Evolutionary conservation across 2,113 vertebrate species (phyloP), one percentile per base, ranked within the genome.

Genomic region (Varanus salvator): DNA sequence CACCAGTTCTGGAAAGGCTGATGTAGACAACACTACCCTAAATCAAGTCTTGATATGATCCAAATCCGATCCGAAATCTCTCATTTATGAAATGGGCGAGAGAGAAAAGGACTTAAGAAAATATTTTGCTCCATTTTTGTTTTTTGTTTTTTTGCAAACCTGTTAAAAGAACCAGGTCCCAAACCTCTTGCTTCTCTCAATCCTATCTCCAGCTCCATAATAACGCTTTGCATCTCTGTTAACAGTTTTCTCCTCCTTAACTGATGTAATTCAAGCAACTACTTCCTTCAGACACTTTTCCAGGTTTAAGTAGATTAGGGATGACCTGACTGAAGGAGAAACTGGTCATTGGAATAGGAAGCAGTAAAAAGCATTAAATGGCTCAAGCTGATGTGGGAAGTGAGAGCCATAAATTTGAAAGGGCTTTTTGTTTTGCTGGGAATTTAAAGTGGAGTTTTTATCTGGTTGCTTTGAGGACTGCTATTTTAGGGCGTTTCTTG

Each of bases 131-230:
- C 15, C 71, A 44, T 0, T 80, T 52, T 44, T 44, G 38, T 3
- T 44, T 44, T 29, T 6, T 84, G 60, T 81, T 57, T 84, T 90
- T 48, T 19, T 91, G 38, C 74, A 66, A 85, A 38, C 31, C 17
- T 91, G n/a, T 68, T 34, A 87, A 78, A 11, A 75, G 68, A 25
- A 90, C 44, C 15, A 38, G 54, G 9, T 52, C 89, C 93, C 76
- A 81, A 0, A 6, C 23, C 17, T 74, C 71, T 17, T 34, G 29
- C 48, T 80, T 72, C 38, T 76, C 76, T 80, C 78, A 81, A 29
- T 29, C 71, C 44, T 1, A 60, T 74, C 7, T 64, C 87, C 64
- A 90, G 52, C 14, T 89, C 19, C 78, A 84, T 23, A 72, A 91
- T 75, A 90, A 60, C 0, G 0, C 15, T 31, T 80, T 54, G 29